Evolutionary conservation across 2,113 vertebrate species (phyloP), one percentile per base, ranked within the genome.

Genomic region (Hiodon tergisus): DNA sequence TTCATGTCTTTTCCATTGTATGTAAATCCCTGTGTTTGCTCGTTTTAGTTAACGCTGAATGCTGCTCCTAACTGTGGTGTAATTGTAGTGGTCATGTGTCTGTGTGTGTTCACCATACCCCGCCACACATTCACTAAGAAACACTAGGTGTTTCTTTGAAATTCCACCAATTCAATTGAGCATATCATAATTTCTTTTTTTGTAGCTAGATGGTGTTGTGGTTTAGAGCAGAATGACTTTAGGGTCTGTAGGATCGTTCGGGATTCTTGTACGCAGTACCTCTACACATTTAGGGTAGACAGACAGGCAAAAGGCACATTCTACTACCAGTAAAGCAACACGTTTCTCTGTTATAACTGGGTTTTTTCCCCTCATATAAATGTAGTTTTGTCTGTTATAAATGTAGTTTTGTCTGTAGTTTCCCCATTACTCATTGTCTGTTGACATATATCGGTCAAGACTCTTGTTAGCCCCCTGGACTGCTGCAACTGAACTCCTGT

Each of bases 401-500:
- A n/a, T 57, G 54, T 71, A 6, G 7, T 48, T 48, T 59, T 31
- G 31, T 31, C 31, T 31, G 31, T 31, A 31, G 17, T 46, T 47
- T 58, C 6, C 70, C 57, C 69, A 59, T 58, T 16, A 6, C 47
- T 54, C 16, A 54, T 53, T 71, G 69, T 59, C 69, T 48, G 69
- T 55, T 47, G 8, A 71, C 31, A 31, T 31, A 31, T 31, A 31
- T 31, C 31, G 31, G 31, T 31, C 31, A 2, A 48, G 46, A 6
- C 59, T 10, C 4, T 68, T 13, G 57, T 7, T 48, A 59, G 10
- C 14, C 9, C 17, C 13, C 55, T 1, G 46, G 46, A 59, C 46
- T 14, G 46, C 17, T 48, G 54, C 50, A 16, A 11, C 69, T 55
- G 31, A 31, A 31, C 31, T 31, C 31, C 31, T 31, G 31, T 17